These are phyloP conservation scores for Tachycineta bicolor DNA, from an alignment of 2,113 vertebrate species.

Conservation along the genomic window DNA sequence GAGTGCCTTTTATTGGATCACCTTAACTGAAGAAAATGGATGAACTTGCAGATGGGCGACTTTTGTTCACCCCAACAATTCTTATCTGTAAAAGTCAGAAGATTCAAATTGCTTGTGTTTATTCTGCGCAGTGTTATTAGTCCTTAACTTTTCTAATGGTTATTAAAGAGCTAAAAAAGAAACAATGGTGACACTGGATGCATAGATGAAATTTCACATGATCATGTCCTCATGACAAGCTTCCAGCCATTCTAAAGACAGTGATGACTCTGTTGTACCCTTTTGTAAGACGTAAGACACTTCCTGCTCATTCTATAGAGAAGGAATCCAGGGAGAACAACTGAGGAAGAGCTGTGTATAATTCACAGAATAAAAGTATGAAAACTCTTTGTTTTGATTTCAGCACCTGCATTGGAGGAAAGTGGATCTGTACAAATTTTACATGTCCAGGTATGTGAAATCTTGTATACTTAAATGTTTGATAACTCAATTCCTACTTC, in stretches of 20 bases:
- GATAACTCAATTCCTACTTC: not conserved
- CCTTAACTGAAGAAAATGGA: not conserved
- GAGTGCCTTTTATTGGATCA: not conserved
- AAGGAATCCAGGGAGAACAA: not conserved
- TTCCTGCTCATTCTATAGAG: not conserved
- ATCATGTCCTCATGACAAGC: not conserved
- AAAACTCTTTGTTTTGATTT: conserved; percentile 64
- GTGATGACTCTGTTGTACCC: not conserved
- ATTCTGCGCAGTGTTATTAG: not conserved
- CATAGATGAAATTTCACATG: not conserved
- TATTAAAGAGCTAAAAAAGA: not conserved
- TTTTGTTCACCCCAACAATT: not conserved
- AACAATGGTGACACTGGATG: not conserved
- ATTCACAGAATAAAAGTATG: not conserved
- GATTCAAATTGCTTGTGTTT: not conserved
- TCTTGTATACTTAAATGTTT: not conserved
- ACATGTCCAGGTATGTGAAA: conserved; percentile 85
- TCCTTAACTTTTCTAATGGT: not conserved
- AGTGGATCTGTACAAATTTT: conserved; percentile 90
- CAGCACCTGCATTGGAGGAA: conserved; percentile 89
- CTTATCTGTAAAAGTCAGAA: not conserved
- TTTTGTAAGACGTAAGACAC: not conserved
- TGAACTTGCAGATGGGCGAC: not conserved
- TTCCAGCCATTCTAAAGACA: not conserved
- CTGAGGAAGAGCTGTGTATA: not conserved